Conservation (phyloP, 2,797 vertebrate species). For the Emys orbicularis region DNA sequence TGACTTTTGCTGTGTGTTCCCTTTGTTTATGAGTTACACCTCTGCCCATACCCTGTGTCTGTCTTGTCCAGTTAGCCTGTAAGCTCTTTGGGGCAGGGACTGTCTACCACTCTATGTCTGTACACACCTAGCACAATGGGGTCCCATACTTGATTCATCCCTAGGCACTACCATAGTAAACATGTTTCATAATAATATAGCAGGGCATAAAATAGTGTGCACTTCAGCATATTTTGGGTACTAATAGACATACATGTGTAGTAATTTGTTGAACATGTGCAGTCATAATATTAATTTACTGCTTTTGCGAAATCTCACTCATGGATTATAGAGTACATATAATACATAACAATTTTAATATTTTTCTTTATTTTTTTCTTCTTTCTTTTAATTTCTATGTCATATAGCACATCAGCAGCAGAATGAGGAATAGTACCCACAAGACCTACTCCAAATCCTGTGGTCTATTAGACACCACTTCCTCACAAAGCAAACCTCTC, state of each 20-base stretch:
- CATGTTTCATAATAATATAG: background rate
- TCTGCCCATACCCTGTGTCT: background rate
- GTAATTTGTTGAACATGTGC: constrained; percentile 1
- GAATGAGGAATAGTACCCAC: background rate
- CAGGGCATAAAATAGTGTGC: background rate
- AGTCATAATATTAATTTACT: background rate
- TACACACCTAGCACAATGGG: background rate
- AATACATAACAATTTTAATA: background rate
- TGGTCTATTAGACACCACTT: background rate
- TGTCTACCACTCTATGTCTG: background rate
- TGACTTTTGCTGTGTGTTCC: background rate
- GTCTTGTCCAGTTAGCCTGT: background rate
- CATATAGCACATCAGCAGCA: background rate
- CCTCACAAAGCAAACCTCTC: background rate
- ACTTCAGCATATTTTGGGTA: background rate
- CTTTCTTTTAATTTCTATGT: background rate
- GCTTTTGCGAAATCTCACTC: background rate
- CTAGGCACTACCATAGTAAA: background rate
- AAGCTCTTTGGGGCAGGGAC: background rate
- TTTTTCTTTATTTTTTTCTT: background rate
- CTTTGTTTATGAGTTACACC: background rate
- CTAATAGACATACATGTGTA: constrained; percentile 15
- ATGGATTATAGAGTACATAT: background rate
- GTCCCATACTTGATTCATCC: background rate
- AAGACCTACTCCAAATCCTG: background rate